Evolutionary conservation across 2,797 vertebrate species (phyloP), one percentile per base, ranked within the genome.

Genomic region (Anas georgica): DNA sequence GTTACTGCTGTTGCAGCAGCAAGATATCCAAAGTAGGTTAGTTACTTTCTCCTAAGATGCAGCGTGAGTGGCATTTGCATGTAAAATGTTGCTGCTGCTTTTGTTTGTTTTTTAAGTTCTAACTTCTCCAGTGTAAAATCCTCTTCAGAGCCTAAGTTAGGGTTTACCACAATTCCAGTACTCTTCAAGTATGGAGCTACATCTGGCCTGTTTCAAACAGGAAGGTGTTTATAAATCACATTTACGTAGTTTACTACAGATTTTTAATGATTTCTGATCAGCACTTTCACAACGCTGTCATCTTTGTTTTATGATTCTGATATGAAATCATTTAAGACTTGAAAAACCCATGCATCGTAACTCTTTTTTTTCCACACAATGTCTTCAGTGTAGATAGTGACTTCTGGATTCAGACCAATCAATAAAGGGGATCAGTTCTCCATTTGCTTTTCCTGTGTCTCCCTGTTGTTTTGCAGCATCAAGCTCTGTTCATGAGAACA

Each of bases 341-440:
- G 98, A 98, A 98, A 98, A 97, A 92, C 97, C 97, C 97, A 78
- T 98, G 97, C 98, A 98, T 98, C 97, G 97, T 98, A 97, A 97
- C 98, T 96, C 98, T 98, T 96, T 98, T 97, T 98, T 98, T 98
- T 97, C 97, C 97, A 98, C 98, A 98, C 97, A 97, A 97, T 98
- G 97, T 98, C 98, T 98, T 98, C 94, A 98, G 97, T 98, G 97
- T 98, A 98, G 98, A 98, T 98, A 98, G 98, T 98, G 97, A 98
- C 96, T 98, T 97, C 96, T 98, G 97, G 98, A 98, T 98, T 98
- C 98, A 98, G 98, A 98, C 98, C 98, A 98, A 98, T 98, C 98
- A 98, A 98, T 98, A 99, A 99, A 99, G 98, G 98, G 98, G 98
- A 98, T 98, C 97, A 98, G 98, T 98, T 98, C 97, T 98, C 98